A percentile compares a stretch with the other conserved stretches of the same genome.
phyloP scores from a whole-genome alignment of 2,797 vertebrate genomes.

The Mionectes olivaceus region DNA sequence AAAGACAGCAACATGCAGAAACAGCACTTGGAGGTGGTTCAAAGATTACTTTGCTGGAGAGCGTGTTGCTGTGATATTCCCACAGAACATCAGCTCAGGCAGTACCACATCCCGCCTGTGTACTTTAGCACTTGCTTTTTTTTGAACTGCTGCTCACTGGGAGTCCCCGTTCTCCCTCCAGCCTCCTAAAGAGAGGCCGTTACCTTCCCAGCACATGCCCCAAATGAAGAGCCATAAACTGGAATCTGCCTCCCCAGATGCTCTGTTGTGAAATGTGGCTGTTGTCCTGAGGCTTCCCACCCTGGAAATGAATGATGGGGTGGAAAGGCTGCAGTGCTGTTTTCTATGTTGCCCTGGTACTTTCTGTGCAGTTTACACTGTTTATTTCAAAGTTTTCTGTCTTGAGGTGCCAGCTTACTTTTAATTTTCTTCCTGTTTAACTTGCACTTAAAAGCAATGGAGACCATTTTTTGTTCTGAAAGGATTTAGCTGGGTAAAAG shows the following conservation, averaged over 20 bases:
- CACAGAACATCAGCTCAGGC: conserved; percentile 16
- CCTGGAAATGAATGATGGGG: not conserved
- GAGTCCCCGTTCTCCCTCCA: not conserved
- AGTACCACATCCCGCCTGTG: conserved; percentile 1
- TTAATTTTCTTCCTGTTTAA: not conserved
- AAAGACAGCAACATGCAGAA: conserved; percentile 53
- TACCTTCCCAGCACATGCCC: not conserved
- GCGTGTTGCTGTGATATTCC: conserved; percentile 28
- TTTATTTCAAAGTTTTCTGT: not conserved
- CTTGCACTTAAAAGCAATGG: not conserved
- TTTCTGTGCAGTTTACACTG: not conserved
- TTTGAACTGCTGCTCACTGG: conserved; percentile 11
- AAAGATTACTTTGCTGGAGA: conserved; percentile 43
- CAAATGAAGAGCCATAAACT: not conserved
- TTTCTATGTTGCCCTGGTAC: not conserved
- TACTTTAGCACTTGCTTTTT: conserved; percentile 29
- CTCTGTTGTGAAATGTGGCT: not conserved
- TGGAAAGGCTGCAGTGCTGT: not conserved
- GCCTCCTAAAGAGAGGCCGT: not conserved
- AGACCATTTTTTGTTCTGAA: not conserved
- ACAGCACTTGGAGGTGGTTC: conserved; percentile 57
- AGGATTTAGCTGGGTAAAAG: not conserved
- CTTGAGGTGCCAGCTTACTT: not conserved
- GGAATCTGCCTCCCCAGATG: not conserved
- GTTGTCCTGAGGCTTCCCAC: not conserved